These are phyloP conservation scores for Odontocolon sp. DNA, from an alignment of 2,888 invertebrate species.

Conservation along the genomic window DNA sequence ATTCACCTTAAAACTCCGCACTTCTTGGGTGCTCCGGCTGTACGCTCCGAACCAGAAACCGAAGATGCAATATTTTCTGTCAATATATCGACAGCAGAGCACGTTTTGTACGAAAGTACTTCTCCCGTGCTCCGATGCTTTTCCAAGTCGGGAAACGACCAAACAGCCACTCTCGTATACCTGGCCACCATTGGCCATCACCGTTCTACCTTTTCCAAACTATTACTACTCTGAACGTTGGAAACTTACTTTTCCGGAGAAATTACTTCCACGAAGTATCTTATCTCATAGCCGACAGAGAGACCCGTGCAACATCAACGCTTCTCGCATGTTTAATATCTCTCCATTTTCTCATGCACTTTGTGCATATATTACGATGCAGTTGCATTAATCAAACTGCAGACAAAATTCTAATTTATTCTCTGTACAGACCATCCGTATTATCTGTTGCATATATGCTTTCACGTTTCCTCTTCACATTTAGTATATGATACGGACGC, in stretches of 20 bases:
- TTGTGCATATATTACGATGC: neutral
- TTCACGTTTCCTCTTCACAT: neutral
- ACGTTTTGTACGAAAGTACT: conserved; percentile 40
- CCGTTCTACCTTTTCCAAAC: conserved; percentile 53
- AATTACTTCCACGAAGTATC: conserved; percentile 73
- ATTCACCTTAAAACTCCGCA: conserved; percentile 53
- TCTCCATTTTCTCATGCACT: conserved; percentile 4
- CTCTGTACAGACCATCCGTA: too few species aligned
- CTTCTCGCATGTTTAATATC: conserved; percentile 7
- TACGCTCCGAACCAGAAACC: conserved; percentile 42
- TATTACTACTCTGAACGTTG: conserved; percentile 67
- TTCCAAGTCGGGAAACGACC: conserved; percentile 44
- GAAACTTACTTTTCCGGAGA: conserved; percentile 72
- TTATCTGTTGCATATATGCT: too few species aligned
- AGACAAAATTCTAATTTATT: too few species aligned
- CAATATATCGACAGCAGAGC: conserved; percentile 55
- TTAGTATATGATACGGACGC: conserved; percentile 17
- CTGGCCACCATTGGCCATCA: neutral
- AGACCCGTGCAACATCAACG: conserved; percentile 10
- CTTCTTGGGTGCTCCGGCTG: conserved; percentile 34
- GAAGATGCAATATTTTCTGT: conserved; percentile 63
- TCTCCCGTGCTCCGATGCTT: conserved; percentile 9
- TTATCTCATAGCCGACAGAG: conserved; percentile 67
- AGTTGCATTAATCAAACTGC: neutral
- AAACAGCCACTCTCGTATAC: conserved; percentile 23